Evolutionary conservation across 2,888 invertebrate genomes (phyloP).

Genomic region (Euplexia lucipara): DNA sequence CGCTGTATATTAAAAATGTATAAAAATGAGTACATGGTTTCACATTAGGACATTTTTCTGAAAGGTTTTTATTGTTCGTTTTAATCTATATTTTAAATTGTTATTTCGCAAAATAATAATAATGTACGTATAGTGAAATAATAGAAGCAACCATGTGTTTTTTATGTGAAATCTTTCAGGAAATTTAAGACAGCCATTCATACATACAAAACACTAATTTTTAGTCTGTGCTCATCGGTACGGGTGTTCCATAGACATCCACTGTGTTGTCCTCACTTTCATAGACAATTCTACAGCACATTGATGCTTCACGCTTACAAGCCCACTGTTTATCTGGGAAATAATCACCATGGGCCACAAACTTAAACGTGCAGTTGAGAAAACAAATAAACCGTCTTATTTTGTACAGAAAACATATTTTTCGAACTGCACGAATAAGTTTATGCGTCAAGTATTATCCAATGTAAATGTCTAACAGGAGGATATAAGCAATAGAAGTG

Average conservation of each 20-base stretch:
- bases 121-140: background rate
- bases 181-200: conserved; percentile 52
- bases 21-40: conserved; percentile 63
- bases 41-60: conserved; percentile 48
- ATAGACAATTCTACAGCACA: conserved; percentile 83
- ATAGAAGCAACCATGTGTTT: conserved; percentile 23
- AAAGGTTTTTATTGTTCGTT: conserved; percentile 48
- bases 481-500: conserved; percentile 86
- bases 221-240: conserved; percentile 63
- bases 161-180: conserved; percentile 59
- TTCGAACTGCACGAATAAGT: conserved; percentile 74
- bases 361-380: conserved; percentile 72
- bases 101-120: conserved; percentile 1
- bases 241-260: conserved; percentile 74
- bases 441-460: conserved; percentile 76
- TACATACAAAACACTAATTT: conserved; percentile 62
- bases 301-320: conserved; percentile 63
- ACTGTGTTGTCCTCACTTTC: conserved; percentile 86
- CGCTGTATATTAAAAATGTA: conserved; percentile 19
- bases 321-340: conserved; percentile 58
- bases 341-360: conserved; percentile 62
- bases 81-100: conserved; percentile 1
- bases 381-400: conserved; percentile 17
- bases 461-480: conserved; percentile 86
- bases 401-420: conserved; percentile 14